A percentile compares a stretch with the other conserved stretches of the same genome.
phyloP scores from a whole-genome alignment of 2,113 vertebrate species.

The Terrapene triunguis region DNA sequence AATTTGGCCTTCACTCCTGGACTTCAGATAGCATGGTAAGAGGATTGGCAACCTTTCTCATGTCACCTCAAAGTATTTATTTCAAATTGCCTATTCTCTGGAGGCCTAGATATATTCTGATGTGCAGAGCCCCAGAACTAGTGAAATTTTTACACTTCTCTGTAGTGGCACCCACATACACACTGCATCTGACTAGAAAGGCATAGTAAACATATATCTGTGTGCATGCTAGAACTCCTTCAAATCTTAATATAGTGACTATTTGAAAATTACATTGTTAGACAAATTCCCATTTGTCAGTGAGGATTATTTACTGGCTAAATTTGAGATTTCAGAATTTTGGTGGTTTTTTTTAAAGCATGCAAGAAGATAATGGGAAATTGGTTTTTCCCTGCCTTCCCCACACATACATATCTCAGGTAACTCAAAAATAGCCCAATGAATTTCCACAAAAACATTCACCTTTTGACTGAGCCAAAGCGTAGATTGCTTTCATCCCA shows the following conservation, averaged over 20 bases:
- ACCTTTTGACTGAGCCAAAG: background rate
- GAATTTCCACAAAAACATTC: background rate
- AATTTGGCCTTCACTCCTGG: background rate
- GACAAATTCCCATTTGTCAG: fast-evolving
- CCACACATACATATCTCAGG: background rate
- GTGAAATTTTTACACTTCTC: background rate
- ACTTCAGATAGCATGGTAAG: background rate
- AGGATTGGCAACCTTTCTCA: background rate
- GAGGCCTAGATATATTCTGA: background rate
- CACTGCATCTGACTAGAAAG: fast-evolving
- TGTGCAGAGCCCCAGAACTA: background rate
- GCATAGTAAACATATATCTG: background rate
- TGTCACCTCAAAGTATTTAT: background rate
- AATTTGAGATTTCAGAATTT: background rate
- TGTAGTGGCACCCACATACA: fast-evolving
- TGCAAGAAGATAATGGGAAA: background rate
- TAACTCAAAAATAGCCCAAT: background rate
- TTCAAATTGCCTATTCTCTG: background rate
- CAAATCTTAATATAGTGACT: background rate
- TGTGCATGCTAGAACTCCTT: too few relatives aligned
- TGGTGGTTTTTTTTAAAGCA: background rate
- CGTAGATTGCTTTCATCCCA: background rate
- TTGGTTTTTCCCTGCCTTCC: background rate
- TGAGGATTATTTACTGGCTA: background rate
- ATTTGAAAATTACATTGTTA: background rate